Conservation (phyloP, 2,888 invertebrate species). For the Dynastes grantii region DNA sequence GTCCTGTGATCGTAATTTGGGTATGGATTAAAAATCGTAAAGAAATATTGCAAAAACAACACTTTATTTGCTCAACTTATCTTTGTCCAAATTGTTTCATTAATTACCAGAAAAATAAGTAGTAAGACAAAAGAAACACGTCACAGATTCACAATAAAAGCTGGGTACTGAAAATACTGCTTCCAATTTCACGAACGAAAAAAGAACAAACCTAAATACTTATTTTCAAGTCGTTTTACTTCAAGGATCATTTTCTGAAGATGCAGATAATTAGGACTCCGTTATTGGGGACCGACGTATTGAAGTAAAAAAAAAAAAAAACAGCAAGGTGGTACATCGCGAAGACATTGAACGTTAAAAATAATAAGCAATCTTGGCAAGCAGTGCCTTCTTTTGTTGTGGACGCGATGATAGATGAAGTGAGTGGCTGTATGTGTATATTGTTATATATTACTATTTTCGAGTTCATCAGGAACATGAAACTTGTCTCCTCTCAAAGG, state of each 20-base stretch:
- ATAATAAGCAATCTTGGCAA: conserved; percentile 33
- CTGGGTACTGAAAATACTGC: no score
- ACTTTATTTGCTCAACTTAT: no score
- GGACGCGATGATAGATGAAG: conserved; percentile 20
- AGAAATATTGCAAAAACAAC: no score
- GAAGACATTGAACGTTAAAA: conserved; percentile 14
- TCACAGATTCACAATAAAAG: no score
- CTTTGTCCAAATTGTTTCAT: no score
- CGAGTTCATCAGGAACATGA: neutral
- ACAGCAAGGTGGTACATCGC: neutral
- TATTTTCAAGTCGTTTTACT: neutral
- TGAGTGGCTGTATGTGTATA: neutral
- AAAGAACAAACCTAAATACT: no score
- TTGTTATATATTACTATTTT: conserved; percentile 13
- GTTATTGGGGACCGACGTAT: conserved; percentile 9
- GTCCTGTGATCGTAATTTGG: no score
- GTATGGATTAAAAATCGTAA: no score
- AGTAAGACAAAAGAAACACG: no score
- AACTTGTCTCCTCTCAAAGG: neutral
- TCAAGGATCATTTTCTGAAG: neutral
- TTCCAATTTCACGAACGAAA: no score
- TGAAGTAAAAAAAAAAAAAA: neutral
- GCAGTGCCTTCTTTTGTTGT: conserved; percentile 5
- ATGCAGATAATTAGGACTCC: conserved; percentile 5
- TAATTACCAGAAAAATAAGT: no score